Base-by-base conservation (phyloP, 1,140 invertebrate genomes). In the Paraescarpia echinospica region DNA sequence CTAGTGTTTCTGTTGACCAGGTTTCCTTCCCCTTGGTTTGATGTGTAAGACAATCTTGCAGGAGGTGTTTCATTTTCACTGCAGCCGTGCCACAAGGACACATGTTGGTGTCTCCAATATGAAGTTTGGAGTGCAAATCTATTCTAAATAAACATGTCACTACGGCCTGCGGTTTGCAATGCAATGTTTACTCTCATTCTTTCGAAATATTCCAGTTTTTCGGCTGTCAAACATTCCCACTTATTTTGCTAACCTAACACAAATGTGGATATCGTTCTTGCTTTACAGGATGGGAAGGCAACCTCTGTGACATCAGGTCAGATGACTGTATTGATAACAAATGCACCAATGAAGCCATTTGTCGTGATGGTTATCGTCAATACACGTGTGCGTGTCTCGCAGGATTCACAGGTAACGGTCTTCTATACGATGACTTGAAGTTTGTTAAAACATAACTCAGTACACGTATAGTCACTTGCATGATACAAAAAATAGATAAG, bases 221-320 rank as follows among this genome's bases (percentile, higher is more conserved):
- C 59, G 2, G 59, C 12, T 77, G 27, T 77, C 22, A 77, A 9
- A 18, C 8, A 8, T 51, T 77, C 27, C 2, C 59, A 77, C 59
- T 18, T 27, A 77, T 31, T 12, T 77, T 18, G 22, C 8, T 77
- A 27, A 77, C 59, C 59, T 22, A 77, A 12, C 22, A 77, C 18
- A 77, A 77, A 27, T 18, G 4, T 77, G 14, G 22, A 12, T 77
- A 77, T 27, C 27, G 59, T 6, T 0, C 99, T 99, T 96, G 99
- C 99, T 95, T 98, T 0, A 97, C 97, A 93, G 98, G 98, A n/a
- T 99, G 98, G 98, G 98, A 98, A 0, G 98, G 98, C 4, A 97
- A 97, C 0, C 98, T 99, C 94, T 99, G 98, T 96, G 98, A 98
- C 33, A 97, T 98, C 94, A 99, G 99, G 96, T 98, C 35, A 41